Evolutionary conservation across 2,888 invertebrate genomes (phyloP), one percentile per base, ranked within the genome.

Genomic region (Thyatira batis): DNA sequence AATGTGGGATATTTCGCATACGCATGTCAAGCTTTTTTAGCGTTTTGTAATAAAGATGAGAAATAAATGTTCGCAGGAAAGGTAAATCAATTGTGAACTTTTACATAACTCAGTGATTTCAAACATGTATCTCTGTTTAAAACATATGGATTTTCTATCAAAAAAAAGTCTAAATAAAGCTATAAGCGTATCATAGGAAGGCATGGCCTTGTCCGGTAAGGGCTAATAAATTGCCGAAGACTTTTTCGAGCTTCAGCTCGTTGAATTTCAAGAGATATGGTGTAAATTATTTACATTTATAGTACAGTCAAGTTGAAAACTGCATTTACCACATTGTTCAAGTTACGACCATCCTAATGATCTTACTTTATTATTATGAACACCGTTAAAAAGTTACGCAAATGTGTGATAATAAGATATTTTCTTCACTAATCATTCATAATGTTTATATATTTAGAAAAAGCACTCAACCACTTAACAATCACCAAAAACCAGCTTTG

Each of bases 1-100:
- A 58, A 55, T 58, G 60, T 58, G 66, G 65, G 49, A 80, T 75
- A 76, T 78, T 71, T 63, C 71, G 63, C 67, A 61, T 54, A 60
- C 64, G 58, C 61, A 60, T 67, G 67, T 74, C 69, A 71, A 66
- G 70, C 55, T 62, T 63, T 71, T 71, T 69, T 66, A 10, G 27
- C 8, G 17, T 9, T 50, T 50, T 48, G 48, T 17, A 11, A 53
- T 28, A 23, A 50, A 27, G 28, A 27, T 27, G 20, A 20, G 9
- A 27, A 48, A 48, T 20, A 28, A 48, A 10, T 17, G 2, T 48
- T 28, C 27, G 10, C 27, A 27, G n/a, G 27, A n/a, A 27, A 48
- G 11, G 3, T 13, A 27, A 46, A 27, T 10, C 13, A 46, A 25
- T 9, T 25, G n/a, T 46, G 17, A 25, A 17, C n/a, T 33, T 33